Evolutionary conservation across 2,888 invertebrate species (phyloP), one percentile per base, ranked within the genome.

Genomic region (Erebia palarica): DNA sequence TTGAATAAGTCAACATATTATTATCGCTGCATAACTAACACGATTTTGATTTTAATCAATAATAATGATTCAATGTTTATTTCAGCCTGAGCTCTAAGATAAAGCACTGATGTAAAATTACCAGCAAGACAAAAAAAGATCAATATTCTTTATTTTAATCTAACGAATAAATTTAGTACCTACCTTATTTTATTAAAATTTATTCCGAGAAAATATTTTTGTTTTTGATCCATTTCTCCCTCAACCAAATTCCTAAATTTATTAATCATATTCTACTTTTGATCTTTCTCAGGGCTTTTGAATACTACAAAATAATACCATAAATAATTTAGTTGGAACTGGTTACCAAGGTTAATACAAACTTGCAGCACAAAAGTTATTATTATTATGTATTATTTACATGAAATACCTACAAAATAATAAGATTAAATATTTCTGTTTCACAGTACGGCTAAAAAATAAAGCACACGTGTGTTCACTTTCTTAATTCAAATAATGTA

Each of bases 201-300:
- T 51, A 69, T 69, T 18, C 53, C 16, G 47, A 51, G 47, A 59
- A 69, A 65, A 69, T 16, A 65, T 51, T 21, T 64, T 55, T 65
- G 51, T 65, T 59, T 51, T 58, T 42, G 16, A 69, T 69, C 59
- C 69, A 69, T 65, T 65, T 58, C 36, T 65, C 65, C 11, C 27
- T 36, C 49, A 51, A 49, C 49, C 4, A 18, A 36, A 64, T 65
- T 65, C 57, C 18, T 49, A 69, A 65, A 65, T 36, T 53, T 55
- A 65, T 65, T 65, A 65, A 65, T 65, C 55, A 65, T 65, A 36
- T 36, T 36, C 55, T 42, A 55, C 42, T 16, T 65, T 65, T 55
- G 65, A 65, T 42, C 55, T 65, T 55, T 18, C 65, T 55, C 16
- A 55, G 42, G 18, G 65, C 55, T 65, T 65, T 65, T 65, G 42